phyloP scores from a whole-genome alignment of 2,113 vertebrate genomes.

The Pseudorhombus dupliciocellatus region DNA sequence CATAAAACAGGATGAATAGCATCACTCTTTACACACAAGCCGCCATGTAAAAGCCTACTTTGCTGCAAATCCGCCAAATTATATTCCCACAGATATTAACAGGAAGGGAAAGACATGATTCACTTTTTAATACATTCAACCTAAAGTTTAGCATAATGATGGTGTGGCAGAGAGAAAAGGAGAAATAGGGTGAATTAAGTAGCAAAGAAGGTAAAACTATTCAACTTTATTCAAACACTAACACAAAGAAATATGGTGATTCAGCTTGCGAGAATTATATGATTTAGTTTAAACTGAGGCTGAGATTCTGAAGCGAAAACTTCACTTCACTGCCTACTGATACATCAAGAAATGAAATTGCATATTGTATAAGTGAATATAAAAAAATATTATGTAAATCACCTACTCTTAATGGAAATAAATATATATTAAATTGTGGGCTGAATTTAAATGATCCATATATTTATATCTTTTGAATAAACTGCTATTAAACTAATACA shows the following conservation, averaged over 20 bases:
- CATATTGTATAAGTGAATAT: constrained; percentile 20
- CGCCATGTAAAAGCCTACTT: constrained; percentile 34
- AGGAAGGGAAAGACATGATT: constrained; percentile 15
- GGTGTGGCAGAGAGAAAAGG: background rate
- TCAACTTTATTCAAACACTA: constrained; percentile 14
- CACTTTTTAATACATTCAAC: background rate
- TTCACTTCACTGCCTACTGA: constrained; percentile 17
- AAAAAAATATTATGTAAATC: constrained; percentile 42
- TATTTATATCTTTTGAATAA: background rate
- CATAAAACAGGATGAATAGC: constrained; percentile 48
- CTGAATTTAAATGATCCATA: constrained; percentile 13
- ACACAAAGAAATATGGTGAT: background rate
- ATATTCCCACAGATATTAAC: constrained; percentile 33
- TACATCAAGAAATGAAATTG: constrained; percentile 20
- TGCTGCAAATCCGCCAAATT: constrained; percentile 47
- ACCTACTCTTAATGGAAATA: constrained; percentile 5
- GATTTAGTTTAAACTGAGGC: background rate
- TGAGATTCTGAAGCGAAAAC: constrained; percentile 9
- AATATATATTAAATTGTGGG: background rate
- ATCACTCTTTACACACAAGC: constrained; percentile 48
- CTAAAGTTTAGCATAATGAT: constrained; percentile 9
- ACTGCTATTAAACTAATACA: too few relatives aligned
- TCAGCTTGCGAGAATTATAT: background rate
- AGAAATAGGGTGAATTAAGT: constrained; percentile 1
- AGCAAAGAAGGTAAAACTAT: constrained; percentile 6